Evolutionary conservation across 1,140 invertebrate species (phyloP).

Genomic region (Danaus plexippus): DNA sequence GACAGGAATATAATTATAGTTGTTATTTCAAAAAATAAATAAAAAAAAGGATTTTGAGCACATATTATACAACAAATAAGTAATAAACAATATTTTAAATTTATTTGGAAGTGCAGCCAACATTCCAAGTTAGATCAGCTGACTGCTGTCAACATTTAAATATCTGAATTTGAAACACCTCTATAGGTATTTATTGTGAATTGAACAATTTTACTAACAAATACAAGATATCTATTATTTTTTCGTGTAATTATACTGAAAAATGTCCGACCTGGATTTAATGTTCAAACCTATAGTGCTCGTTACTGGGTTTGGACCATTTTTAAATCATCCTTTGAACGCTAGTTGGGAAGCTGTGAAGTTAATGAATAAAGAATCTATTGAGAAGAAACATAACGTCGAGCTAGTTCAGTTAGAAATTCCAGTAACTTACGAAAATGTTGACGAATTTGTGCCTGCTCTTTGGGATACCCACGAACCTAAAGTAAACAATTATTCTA

Average conservation of each 20-base stretch:
- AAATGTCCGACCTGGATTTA: constrained; percentile 41
- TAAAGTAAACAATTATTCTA: constrained; percentile 65
- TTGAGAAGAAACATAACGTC: constrained; percentile 67
- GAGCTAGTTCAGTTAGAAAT: constrained; percentile 75
- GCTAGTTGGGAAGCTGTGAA: constrained; percentile 85
- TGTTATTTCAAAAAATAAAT: no score
- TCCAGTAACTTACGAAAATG: constrained; percentile 78
- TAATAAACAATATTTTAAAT: no score
- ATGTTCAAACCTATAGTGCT: constrained; percentile 65
- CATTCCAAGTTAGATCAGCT: constrained; percentile 38
- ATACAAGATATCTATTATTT: no score
- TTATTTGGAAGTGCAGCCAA: constrained; percentile 22
- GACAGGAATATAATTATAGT: no score
- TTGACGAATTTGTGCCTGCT: constrained; percentile 74
- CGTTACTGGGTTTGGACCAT: constrained; percentile 84
- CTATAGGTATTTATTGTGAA: no score
- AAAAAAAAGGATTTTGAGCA: no score
- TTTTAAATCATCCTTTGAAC: constrained; percentile 77
- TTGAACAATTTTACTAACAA: no score
- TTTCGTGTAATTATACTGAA: constrained; percentile 1
- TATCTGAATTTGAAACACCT: neutral
- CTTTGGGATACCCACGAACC: constrained; percentile 78
- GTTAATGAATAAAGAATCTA: constrained; percentile 65
- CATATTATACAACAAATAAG: no score
- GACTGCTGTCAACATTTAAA: constrained; percentile 27